Conservation (phyloP, 2,888 invertebrate species). For the Nephrotoma appendiculata region DNA sequence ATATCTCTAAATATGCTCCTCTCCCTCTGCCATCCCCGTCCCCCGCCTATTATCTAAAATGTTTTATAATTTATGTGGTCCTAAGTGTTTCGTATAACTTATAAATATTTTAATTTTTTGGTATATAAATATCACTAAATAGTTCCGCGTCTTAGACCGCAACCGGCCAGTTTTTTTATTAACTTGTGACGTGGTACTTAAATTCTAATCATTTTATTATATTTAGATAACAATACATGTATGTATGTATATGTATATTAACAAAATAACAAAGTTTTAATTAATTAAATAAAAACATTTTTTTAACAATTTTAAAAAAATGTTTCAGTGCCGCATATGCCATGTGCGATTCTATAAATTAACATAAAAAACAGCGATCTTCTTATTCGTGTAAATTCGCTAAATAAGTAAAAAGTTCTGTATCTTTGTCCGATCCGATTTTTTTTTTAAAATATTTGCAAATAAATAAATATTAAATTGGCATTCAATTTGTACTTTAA, state of each 20-base stretch:
- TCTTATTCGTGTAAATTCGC: not conserved
- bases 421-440: not conserved
- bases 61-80: not conserved
- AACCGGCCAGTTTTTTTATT: not conserved
- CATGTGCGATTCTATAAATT: not conserved
- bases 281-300: not conserved
- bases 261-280: not conserved
- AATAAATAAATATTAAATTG: not conserved
- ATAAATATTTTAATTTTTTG: not conserved
- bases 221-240: not conserved
- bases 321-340: not conserved
- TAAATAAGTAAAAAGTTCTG: too few species aligned
- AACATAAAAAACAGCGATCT: not conserved
- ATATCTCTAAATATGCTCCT: not conserved
- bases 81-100: not conserved
- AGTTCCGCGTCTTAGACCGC: not conserved
- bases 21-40: not conserved
- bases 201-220: not conserved
- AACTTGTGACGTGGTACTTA: not conserved
- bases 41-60: not conserved
- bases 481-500: not conserved
- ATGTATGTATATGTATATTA: not conserved
- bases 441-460: not conserved
- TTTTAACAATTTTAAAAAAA: not conserved
- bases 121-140: not conserved